These are phyloP conservation scores for Dermatemys mawii DNA, from an alignment of 2,113 vertebrate genomes.

Conservation along the genomic window DNA sequence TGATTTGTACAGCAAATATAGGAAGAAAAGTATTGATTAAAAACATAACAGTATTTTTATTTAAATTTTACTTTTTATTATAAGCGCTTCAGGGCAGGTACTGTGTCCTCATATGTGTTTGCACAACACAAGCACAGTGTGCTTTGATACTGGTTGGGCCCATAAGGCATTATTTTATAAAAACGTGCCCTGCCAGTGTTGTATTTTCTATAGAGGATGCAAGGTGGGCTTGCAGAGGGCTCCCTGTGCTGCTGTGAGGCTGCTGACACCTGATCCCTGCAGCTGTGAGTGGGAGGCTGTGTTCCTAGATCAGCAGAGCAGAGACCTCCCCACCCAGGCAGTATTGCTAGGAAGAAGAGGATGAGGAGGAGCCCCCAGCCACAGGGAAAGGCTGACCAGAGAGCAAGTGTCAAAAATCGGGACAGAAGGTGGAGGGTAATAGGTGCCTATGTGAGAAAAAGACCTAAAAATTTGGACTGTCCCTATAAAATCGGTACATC, in stretches of 20 bases:
- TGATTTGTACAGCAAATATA: background rate
- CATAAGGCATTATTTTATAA: background rate
- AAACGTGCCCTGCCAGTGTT: background rate
- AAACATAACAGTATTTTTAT: background rate
- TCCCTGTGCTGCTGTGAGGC: background rate
- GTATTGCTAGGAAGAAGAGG: background rate
- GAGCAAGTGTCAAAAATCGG: too few relatives aligned
- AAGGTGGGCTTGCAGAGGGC: background rate
- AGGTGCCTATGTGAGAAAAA: too few relatives aligned
- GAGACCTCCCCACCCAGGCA: background rate
- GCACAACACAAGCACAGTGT: background rate
- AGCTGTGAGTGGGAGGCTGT: background rate
- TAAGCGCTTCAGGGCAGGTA: background rate
- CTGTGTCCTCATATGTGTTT: background rate
- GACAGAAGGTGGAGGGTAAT: too few relatives aligned
- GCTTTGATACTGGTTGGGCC: background rate
- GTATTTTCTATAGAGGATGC: background rate
- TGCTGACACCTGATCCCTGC: background rate
- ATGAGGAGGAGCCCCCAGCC: background rate
- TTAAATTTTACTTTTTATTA: background rate
- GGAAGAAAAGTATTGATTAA: slow-evolving; percentile 22
- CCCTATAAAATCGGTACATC: too few relatives aligned
- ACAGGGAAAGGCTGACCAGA: too few relatives aligned
- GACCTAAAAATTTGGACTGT: too few relatives aligned
- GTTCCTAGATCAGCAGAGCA: background rate